Evolutionary conservation across 1,140 invertebrate genomes (phyloP).

Genomic region (Pissodes strobi): DNA sequence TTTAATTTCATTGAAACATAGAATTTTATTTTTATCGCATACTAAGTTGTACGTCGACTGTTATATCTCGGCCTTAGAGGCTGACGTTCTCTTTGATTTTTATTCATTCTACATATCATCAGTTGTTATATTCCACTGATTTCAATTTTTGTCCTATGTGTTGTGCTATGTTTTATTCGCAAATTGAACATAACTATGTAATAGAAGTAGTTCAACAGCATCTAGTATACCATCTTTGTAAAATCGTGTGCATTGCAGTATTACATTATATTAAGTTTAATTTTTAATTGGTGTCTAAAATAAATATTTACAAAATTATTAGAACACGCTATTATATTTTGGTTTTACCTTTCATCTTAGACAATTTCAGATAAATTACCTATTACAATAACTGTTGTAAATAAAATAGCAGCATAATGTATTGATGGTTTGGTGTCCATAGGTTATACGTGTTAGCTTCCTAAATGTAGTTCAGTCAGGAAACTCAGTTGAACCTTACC

Average conservation of each 20-base stretch:
- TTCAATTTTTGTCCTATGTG: conserved; percentile 10
- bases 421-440: conserved; percentile 48
- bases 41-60: conserved; percentile 16
- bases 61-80: conserved; percentile 18
- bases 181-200: conserved; percentile 2
- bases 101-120: conserved; percentile 30
- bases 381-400: conserved; percentile 43
- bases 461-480: conserved; percentile 40
- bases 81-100: conserved; percentile 19
- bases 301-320: conserved; percentile 8
- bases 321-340: conserved; percentile 5
- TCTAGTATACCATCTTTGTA: conserved; percentile 31
- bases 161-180: conserved; percentile 27
- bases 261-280: conserved; percentile 33
- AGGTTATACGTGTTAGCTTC: conserved; percentile 47
- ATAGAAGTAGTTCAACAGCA: conserved; percentile 11
- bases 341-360: conserved; percentile 19
- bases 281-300: conserved; percentile 19
- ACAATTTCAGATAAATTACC: conserved; percentile 15
- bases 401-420: conserved; percentile 46
- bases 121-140: conserved; percentile 19
- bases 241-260: conserved; percentile 22
- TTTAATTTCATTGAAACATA: conserved; percentile 43
- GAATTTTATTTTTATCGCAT: conserved; percentile 28
- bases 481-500: conserved; percentile 24